Conservation (phyloP, 1,140 invertebrate species). For the Drosophila neocordata region DNA sequence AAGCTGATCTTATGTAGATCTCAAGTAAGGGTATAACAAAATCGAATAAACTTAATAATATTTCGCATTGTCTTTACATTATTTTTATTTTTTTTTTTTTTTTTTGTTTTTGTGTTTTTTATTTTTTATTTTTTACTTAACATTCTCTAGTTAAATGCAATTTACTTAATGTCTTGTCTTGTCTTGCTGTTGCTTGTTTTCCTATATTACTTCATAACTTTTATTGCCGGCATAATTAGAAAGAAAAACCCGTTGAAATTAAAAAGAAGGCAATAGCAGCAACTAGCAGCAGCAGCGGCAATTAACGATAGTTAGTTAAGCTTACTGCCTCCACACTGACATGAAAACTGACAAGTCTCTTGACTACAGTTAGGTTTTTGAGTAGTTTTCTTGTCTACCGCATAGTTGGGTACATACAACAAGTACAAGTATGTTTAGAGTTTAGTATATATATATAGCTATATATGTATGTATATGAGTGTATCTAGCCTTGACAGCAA, state of each 20-base stretch:
- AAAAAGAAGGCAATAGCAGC: constrained; percentile 25
- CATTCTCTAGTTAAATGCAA: constrained; percentile 47
- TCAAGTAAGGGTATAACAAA: too few relatives aligned
- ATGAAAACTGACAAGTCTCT: constrained; percentile 30
- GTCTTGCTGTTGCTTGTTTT: constrained; percentile 18
- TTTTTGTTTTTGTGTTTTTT: not conserved
- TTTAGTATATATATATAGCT: not conserved
- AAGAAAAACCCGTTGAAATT: constrained; percentile 61
- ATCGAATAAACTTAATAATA: not conserved
- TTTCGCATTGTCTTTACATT: not conserved
- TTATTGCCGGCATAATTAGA: constrained; percentile 69
- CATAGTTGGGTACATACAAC: constrained; percentile 18
- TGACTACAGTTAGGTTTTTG: constrained; percentile 18
- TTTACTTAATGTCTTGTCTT: constrained; percentile 53
- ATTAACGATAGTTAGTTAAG: constrained; percentile 23
- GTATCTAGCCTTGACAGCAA: constrained; percentile 66
- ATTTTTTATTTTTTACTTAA: not conserved
- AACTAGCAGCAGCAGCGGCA: constrained; percentile 39
- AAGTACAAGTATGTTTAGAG: not conserved
- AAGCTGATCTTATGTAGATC: too few relatives aligned
- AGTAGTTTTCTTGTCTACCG: constrained; percentile 1
- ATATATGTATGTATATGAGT: constrained; percentile 7
- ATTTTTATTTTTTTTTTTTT: not conserved
- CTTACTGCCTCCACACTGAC: constrained; percentile 14
- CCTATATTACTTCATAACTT: constrained; percentile 72